Percentiles rank a stretch among this genome's conserved stretches.
These are phyloP conservation scores for Mallotus villosus DNA, from an alignment of 2,797 vertebrate species.

Conservation along the genomic window DNA sequence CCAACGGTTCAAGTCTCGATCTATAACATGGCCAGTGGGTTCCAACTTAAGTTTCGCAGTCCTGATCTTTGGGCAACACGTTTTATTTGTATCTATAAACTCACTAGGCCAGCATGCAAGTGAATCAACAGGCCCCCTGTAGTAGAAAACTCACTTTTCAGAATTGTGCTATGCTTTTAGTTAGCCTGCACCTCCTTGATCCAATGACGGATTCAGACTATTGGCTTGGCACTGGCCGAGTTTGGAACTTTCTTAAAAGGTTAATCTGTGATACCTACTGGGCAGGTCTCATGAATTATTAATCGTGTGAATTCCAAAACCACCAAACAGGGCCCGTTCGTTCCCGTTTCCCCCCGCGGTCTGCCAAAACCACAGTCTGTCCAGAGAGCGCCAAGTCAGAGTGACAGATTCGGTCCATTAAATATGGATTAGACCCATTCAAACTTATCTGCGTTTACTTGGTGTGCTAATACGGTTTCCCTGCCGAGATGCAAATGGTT, in stretches of 20 bases:
- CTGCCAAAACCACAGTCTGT: constrained; percentile 13
- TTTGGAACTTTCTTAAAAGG: neutral
- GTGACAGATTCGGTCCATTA: constrained; percentile 12
- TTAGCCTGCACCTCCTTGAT: constrained; percentile 37
- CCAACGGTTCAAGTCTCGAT: too few relatives aligned
- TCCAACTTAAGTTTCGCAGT: too few relatives aligned
- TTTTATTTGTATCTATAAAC: neutral
- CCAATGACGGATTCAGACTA: constrained; percentile 46
- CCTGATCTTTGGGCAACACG: too few relatives aligned
- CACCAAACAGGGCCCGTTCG: constrained; percentile 11
- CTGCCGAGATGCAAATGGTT: neutral
- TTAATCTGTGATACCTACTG: constrained; percentile 6
- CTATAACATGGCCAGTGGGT: too few relatives aligned
- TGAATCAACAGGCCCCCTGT: constrained; percentile 17
- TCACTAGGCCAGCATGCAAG: neutral
- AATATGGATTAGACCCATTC: constrained; percentile 26
- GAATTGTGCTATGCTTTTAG: constrained; percentile 40
- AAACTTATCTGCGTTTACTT: constrained; percentile 33
- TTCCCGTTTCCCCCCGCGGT: too few relatives aligned
- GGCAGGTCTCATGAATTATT: constrained; percentile 41
- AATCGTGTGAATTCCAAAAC: constrained; percentile 29
- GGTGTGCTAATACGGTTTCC: constrained; percentile 9
- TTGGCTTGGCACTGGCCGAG: constrained; percentile 32
- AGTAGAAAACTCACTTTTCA: constrained; percentile 35
- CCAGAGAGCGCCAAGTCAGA: constrained; percentile 4